Evolutionary conservation across 2,113 vertebrate species (phyloP).

Genomic region (Colinus virginianus): DNA sequence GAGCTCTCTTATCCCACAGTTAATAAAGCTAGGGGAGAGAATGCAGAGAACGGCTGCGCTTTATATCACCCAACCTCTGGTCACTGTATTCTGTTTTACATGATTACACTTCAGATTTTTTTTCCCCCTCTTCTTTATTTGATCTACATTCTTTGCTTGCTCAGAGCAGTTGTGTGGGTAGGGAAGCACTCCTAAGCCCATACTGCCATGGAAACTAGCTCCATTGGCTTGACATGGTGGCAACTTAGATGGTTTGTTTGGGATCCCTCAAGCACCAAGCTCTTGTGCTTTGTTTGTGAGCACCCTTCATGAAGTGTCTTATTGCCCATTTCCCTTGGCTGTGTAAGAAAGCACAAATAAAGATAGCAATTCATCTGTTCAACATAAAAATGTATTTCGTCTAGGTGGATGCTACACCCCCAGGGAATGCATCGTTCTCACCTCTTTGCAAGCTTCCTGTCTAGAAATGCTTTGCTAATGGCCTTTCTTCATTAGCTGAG

Average conservation of each 20-base stretch:
- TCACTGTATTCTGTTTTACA: neutral
- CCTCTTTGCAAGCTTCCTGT: neutral
- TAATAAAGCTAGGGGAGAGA: neutral
- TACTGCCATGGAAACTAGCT: neutral
- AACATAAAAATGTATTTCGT: neutral
- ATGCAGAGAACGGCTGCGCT: neutral
- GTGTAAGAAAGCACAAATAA: neutral
- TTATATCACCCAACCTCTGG: neutral
- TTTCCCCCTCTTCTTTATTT: neutral
- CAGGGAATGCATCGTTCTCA: neutral
- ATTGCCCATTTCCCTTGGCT: neutral
- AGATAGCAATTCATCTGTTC: neutral
- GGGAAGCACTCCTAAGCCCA: neutral
- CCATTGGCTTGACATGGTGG: neutral
- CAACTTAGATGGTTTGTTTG: neutral
- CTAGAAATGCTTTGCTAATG: neutral
- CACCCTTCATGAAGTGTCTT: accelerated
- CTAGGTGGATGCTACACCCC: neutral
- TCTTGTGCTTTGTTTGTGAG: neutral
- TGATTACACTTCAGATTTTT: neutral
- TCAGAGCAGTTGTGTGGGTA: neutral
- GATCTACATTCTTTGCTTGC: neutral
- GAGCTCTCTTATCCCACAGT: neutral
- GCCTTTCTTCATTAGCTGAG: neutral
- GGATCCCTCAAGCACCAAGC: neutral